Conservation (phyloP, 2,797 vertebrate species). For the Notoglanidium macrostoma region DNA sequence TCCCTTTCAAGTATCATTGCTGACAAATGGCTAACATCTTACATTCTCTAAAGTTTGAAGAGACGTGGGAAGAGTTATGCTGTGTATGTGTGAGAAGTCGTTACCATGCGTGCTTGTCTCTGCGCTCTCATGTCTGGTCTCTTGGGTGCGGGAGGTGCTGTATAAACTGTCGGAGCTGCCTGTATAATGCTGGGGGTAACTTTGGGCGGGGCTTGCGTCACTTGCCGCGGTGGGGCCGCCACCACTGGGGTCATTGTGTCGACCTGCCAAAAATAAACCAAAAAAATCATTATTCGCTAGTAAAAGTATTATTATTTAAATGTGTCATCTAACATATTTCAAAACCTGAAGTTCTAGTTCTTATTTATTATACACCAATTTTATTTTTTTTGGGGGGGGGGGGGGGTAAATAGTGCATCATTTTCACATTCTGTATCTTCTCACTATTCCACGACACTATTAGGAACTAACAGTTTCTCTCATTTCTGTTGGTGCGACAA, state of each 20-base stretch:
- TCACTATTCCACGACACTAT: neutral
- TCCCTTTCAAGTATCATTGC: neutral
- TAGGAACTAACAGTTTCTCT: neutral
- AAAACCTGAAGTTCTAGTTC: neutral
- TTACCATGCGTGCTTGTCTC: conserved; percentile 77
- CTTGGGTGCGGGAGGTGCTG: conserved; percentile 72
- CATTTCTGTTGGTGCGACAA: neutral
- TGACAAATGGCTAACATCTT: neutral
- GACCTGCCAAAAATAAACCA: conserved; percentile 62
- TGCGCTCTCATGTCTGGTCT: conserved; percentile 72
- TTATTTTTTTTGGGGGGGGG: too few relatives aligned
- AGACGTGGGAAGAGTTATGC: neutral
- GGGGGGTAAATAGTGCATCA: too few relatives aligned
- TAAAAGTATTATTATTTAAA: neutral
- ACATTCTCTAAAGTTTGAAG: neutral
- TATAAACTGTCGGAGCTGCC: conserved; percentile 84
- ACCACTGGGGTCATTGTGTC: conserved; percentile 70
- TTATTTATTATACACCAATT: neutral
- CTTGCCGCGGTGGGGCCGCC: conserved; percentile 62
- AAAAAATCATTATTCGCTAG: neutral
- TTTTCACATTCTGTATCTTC: neutral
- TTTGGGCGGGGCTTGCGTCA: conserved; percentile 67
- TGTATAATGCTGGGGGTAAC: conserved; percentile 78
- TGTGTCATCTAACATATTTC: too few relatives aligned
- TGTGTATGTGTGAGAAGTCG: neutral